Conservation (phyloP, 2,888 invertebrate species). For the Embidobia sp. region DNA sequence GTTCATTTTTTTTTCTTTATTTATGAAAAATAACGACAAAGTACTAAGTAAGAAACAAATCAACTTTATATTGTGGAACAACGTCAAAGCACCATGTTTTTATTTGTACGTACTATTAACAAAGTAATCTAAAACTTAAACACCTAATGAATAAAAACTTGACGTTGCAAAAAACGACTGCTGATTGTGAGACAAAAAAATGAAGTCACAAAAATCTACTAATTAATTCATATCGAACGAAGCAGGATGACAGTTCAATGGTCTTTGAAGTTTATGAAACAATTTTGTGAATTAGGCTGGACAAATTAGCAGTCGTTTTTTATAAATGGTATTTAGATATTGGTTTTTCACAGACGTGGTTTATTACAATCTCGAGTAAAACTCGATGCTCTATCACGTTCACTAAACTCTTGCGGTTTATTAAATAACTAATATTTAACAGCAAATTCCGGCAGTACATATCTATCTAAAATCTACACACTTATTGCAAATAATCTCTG, state of each 20-base stretch:
- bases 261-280: no score
- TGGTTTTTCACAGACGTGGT: slow-evolving; percentile 10
- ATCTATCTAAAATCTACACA: slow-evolving; percentile 58
- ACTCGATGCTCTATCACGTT: slow-evolving; percentile 13
- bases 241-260: no score
- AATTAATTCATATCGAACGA: no score
- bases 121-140: slow-evolving; percentile 44
- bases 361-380: slow-evolving; percentile 6
- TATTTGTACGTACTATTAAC: slow-evolving; percentile 41
- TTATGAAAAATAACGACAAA: no score
- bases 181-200: no score
- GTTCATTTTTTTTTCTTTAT: no score
- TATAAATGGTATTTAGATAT: slow-evolving; percentile 10
- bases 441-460: slow-evolving; percentile 54
- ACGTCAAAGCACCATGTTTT: slow-evolving; percentile 49
- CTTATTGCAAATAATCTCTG: slow-evolving; percentile 61
- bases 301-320: neutral
- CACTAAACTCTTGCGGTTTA: slow-evolving; percentile 16
- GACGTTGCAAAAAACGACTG: neutral
- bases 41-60: neutral
- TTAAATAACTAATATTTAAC: slow-evolving; percentile 61
- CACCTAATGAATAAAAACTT: slow-evolving; percentile 20
- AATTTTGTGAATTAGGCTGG: no score
- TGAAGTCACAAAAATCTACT: no score
- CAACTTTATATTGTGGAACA: slow-evolving; percentile 15